A percentile compares a stretch with the other conserved stretches of the same genome.
These are phyloP conservation scores for Colistium nudipinnis DNA, from an alignment of 2,113 vertebrate species.

Conservation along the genomic window DNA sequence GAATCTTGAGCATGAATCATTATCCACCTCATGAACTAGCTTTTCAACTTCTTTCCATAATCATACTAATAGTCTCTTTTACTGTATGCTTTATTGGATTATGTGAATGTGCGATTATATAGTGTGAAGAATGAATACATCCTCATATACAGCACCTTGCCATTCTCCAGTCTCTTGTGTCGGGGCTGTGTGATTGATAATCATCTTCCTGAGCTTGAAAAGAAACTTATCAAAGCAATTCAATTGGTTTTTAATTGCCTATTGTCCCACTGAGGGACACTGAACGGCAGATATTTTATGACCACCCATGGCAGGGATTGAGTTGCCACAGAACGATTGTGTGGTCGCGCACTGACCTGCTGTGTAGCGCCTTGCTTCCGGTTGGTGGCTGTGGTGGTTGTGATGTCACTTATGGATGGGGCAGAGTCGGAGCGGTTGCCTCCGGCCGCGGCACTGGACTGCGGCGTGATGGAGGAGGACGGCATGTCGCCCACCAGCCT, in stretches of 20 bases:
- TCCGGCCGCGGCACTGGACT: slow-evolving; percentile 95
- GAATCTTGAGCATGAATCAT: slow-evolving; percentile 1
- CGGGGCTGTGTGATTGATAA: slow-evolving; percentile 35
- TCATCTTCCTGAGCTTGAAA: slow-evolving; percentile 44
- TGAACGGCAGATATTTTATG: not conserved
- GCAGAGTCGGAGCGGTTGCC: slow-evolving; percentile 97
- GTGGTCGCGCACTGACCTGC: slow-evolving; percentile 72
- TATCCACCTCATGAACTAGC: not conserved
- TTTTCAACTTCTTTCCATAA: not conserved
- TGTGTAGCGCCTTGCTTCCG: slow-evolving; percentile 88
- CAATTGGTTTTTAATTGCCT: slow-evolving; percentile 51
- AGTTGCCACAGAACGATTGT: not conserved
- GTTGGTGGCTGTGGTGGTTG: slow-evolving; percentile 95
- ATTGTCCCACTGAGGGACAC: slow-evolving; percentile 27
- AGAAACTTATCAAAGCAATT: slow-evolving; percentile 51
- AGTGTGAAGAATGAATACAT: too few relatives aligned
- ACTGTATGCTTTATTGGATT: too few relatives aligned
- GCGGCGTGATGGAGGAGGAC: slow-evolving; percentile 96
- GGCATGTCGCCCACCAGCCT: slow-evolving; percentile 98
- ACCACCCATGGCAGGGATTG: slow-evolving; percentile 22
- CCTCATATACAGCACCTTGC: slow-evolving; percentile 24
- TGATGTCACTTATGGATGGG: slow-evolving; percentile 95
- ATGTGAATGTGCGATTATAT: too few relatives aligned
- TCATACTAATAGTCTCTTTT: too few relatives aligned
- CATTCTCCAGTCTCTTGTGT: slow-evolving; percentile 31